Evolutionary conservation across 1,140 invertebrate genomes (phyloP), one percentile per base, ranked within the genome.

Genomic region (Lepidostoma basale): DNA sequence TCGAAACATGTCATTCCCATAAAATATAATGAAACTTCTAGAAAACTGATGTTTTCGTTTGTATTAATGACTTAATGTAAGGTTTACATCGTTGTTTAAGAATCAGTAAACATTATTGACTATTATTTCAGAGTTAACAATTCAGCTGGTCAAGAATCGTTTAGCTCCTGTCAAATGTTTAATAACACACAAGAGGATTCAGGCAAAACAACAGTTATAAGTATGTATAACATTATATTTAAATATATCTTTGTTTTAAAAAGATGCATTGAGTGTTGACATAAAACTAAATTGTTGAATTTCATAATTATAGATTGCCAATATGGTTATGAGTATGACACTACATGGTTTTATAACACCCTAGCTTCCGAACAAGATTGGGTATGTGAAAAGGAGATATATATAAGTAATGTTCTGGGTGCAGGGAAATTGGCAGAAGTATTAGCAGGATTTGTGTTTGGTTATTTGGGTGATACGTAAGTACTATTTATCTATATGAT

Each of bases 381-480:
- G 85, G 83, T 86, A 16, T 86, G 85, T 67, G 77, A 81, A n/a
- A 80, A 84, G 71, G 76, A 79, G 69, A 75, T 85, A 65, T 78
- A 79, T 67, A 77, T 81, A 45, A 79, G 83, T 68, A 84, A 85
- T 76, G 76, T 81, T 47, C 82, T 85, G 63, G 79, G 81, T 12
- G 77, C 81, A 62, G 77, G 77, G 58, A 82, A 83, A 69, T 76
- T 83, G 28, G 85, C 83, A 16, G 83, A 84, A 74, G 78, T 84
- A 60, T 65, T 85, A 39, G 85, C 84, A 33, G 81, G 81, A 62
- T 78, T 85, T 74, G 70, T 85, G 64, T 78, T 86, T 68, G 84
- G 85, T 65, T 80, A 82, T 74, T 75, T 86, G 72, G 84, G 82
- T 62, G 85, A 86, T 71, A 77, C 73, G 85, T 86, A 81, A 81